Conservation (phyloP, 2,113 vertebrate species). For the Plestiodon gilberti region DNA sequence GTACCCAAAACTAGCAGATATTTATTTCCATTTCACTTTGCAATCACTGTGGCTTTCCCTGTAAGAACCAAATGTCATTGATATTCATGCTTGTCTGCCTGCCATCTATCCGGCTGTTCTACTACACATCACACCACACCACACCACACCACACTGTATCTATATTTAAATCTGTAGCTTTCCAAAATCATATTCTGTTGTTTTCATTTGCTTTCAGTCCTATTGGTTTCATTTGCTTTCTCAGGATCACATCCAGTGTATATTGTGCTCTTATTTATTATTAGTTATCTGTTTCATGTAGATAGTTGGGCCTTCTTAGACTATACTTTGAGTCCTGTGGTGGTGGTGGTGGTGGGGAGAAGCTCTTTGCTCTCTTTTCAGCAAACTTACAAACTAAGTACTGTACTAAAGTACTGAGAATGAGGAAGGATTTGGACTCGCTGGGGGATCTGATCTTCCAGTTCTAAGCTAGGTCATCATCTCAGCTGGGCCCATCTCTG, state of each 20-base stretch:
- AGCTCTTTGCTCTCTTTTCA: background rate
- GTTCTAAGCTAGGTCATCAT: too few relatives aligned
- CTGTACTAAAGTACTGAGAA: background rate
- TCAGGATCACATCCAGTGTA: background rate
- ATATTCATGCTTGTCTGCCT: background rate
- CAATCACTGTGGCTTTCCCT: background rate
- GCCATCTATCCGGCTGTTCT: too few relatives aligned
- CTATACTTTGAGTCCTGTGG: background rate
- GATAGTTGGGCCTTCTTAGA: too few relatives aligned
- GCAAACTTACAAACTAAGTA: background rate
- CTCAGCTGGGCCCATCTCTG: background rate
- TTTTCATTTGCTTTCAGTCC: too few relatives aligned
- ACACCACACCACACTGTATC: background rate
- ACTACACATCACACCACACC: too few relatives aligned
- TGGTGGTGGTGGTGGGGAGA: too few relatives aligned
- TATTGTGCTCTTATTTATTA: background rate
- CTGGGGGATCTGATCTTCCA: background rate
- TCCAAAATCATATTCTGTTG: background rate
- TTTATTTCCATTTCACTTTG: background rate
- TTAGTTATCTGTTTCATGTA: background rate
- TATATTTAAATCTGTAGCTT: background rate
- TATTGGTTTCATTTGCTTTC: background rate
- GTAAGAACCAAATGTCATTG: background rate
- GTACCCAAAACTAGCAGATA: background rate
- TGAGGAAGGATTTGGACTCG: background rate